Base-by-base conservation (phyloP, 1,140 invertebrate species). In the Procambarus clarkii region DNA sequence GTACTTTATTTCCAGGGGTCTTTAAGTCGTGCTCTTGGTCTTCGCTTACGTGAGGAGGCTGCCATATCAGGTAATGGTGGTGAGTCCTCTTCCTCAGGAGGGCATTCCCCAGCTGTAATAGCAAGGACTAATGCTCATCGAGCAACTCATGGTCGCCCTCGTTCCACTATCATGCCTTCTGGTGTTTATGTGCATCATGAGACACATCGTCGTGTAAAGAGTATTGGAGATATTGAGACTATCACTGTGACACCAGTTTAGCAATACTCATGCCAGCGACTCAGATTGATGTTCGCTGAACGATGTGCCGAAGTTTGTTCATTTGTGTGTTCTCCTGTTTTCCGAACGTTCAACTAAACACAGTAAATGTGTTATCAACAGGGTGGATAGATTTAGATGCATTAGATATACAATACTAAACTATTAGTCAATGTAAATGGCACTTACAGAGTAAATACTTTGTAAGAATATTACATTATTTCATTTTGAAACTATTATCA, bases 11-110 rank as follows among this genome's bases (percentile, higher is more conserved):
- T 74, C 2, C 69, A 97, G 97, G 97, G 97, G 74, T 97, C 97
- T 64, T 95, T 97, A 93, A 96, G 96, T 86, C 95, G 97, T 92
- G 97, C 97, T 18, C 95, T 97, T 64, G 97, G 97, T 58, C 94
- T 97, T 21, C 96, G 96, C 92, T 88, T 95, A 48, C 92, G 93
- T 48, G 92, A 92, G 44, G 86, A 91, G 48, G 60, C 89, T 64
- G 89, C 82, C 24, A 60, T 74, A 58, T 74, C 18, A 44, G 76
- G 69, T 48, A 78, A 78, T 48, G 89, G 89, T 46, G 89, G 76
- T n/a, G 81, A 85, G 46, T 91, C 89, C 24, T 91, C 89, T 46
- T 91, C 89, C n/a, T 85, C 82, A 15, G 89, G 89, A 24, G 82
- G 82, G 9, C 82, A 85, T 54, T 85, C 89, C 24, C 82, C 89